A percentile compares a stretch with the other conserved stretches of the same genome.
Evolutionary conservation across 2,113 vertebrate genomes (phyloP).

Genomic region (Podarcis muralis): DNA sequence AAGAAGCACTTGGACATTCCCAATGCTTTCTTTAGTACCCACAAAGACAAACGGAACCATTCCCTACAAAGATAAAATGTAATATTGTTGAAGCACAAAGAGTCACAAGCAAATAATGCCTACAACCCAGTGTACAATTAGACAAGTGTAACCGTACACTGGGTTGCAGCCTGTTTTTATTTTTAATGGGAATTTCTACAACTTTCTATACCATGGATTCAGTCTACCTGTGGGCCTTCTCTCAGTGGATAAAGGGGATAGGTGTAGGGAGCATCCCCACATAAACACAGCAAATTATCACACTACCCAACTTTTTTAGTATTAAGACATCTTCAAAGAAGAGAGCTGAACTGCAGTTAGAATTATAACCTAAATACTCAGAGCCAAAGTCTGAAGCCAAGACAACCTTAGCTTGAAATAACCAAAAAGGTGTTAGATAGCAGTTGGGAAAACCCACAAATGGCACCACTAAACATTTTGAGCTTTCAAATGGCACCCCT

Average conservation of each 20-base stretch:
- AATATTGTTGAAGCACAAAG: not conserved
- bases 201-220: not conserved
- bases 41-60: slow-evolving; percentile 99
- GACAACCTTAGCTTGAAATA: not conserved
- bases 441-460: not conserved
- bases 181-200: not conserved
- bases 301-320: not conserved
- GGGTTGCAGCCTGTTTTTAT: not conserved
- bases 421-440: not conserved
- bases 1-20: slow-evolving; percentile 94
- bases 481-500: not conserved
- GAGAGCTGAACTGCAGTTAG: not conserved
- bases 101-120: not conserved
- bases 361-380: not conserved
- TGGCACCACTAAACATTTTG: not conserved
- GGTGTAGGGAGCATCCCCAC: not conserved
- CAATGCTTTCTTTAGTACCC: slow-evolving; percentile 96
- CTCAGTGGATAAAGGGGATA: not conserved
- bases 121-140: not conserved
- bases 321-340: not conserved
- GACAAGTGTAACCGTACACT: not conserved
- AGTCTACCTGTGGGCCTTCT: not conserved
- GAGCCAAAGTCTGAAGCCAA: not conserved
- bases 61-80: slow-evolving; percentile 80
- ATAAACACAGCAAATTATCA: not conserved